Base-by-base conservation (phyloP, 2,797 vertebrate genomes). In the Bufotes viridis region DNA sequence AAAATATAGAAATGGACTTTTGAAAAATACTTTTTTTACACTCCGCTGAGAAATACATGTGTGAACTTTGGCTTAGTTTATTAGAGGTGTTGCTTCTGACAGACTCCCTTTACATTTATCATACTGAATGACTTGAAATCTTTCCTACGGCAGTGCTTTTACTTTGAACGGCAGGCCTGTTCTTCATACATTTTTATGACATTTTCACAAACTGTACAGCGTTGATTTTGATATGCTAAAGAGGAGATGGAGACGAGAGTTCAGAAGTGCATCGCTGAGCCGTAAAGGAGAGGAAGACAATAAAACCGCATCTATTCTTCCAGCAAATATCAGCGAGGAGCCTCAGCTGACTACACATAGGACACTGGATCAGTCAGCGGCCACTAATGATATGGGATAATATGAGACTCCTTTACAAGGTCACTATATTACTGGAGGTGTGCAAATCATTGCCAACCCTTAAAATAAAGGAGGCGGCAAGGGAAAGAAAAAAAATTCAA, bases 211-310 rank as follows among this genome's bases (percentile, higher is more conserved):
- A 34, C 69, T 72, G 26, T 72, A 7, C 69, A 57, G 14, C 0
- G 24, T 10, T 9, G 18, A 83, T 58, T 70, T 22, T 34, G 81
- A 70, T 70, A 72, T 72, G 53, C n/a, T 83, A 72, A 72, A 82
- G 55, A 83, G 65, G 22, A 58, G 55, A 18, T 20, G 12, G 55
- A 84, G 82, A 58, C 11, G 82, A 72, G 53, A 74, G 69, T 70
- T 61, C 55, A 84, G 82, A 49, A 51, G 60, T 49, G 82, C 57
- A 84, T 74, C 82, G 61, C 8, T 72, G 81, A 72, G 69, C 81
- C 67, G 67, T 83, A 65, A 83, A 24, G 67, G 67, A 53, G 51
- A 69, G 51, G 49, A 69, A 29, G 67, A 82, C 42, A 82, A 82
- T 69, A 69, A 70, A 65, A 69, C 65, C 9, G 42, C 2, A 69